Evolutionary conservation across 2,797 vertebrate species (phyloP).

Genomic region (Hyperoplus lanceolatus): DNA sequence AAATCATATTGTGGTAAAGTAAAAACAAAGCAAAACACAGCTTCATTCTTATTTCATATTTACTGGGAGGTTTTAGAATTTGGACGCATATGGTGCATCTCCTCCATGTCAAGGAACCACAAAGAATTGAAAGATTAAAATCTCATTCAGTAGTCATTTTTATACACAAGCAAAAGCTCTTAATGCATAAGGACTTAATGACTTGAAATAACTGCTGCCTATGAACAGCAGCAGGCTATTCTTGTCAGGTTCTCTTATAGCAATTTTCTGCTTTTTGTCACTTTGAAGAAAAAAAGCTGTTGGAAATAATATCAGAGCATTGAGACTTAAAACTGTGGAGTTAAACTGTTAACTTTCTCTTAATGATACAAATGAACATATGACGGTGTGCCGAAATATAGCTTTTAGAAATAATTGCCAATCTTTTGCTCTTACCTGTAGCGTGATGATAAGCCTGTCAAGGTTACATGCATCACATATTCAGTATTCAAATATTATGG

Average conservation of each 20-base stretch:
- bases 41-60: constrained; percentile 34
- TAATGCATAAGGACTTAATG: constrained; percentile 39
- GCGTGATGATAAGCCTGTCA: background rate
- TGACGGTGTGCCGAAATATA: background rate
- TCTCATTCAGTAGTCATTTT: constrained; percentile 27
- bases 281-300: constrained; percentile 11
- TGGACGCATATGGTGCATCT: constrained; percentile 20
- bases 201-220: constrained; percentile 18
- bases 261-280: constrained; percentile 20
- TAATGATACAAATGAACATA: background rate
- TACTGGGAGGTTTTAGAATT: constrained; percentile 15
- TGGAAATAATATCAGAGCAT: background rate
- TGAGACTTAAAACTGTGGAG: background rate
- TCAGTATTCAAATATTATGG: no score
- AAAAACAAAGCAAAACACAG: background rate
- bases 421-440: background rate
- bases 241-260: constrained; percentile 5
- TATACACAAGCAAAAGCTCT: constrained; percentile 36
- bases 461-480: no score
- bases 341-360: constrained; percentile 11
- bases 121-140: constrained; percentile 33
- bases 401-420: background rate
- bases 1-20: background rate
- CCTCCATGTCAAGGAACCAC: constrained; percentile 7
- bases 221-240: constrained; percentile 14